Conservation (phyloP, 1,140 invertebrate species). For the Drosophila nebulosa region DNA sequence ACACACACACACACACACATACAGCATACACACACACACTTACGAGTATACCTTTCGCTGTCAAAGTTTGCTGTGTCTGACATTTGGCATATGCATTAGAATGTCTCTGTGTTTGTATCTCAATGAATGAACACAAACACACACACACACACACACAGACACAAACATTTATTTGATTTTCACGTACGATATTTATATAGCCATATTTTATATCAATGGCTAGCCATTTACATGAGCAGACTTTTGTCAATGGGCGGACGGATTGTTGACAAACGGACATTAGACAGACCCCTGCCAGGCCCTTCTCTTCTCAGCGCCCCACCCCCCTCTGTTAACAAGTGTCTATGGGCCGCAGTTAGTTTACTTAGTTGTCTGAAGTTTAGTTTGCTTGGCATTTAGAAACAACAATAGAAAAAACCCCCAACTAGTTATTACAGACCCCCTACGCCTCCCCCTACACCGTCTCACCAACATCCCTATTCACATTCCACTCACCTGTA, state of each 20-base stretch:
- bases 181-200: slow-evolving; percentile 29
- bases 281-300: background rate
- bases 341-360: slow-evolving; percentile 12
- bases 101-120: background rate
- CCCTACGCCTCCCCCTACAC: no score
- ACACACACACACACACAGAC: background rate
- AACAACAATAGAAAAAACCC: slow-evolving; percentile 31
- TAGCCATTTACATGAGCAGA: slow-evolving; percentile 36
- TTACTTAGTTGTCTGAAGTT: slow-evolving; percentile 14
- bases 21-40: background rate
- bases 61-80: slow-evolving; percentile 9
- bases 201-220: slow-evolving; percentile 30
- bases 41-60: slow-evolving; percentile 21
- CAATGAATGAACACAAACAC: background rate
- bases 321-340: slow-evolving; percentile 14
- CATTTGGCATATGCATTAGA: slow-evolving; percentile 36
- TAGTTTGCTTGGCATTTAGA: slow-evolving; percentile 26
- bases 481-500: no score
- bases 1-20: background rate
- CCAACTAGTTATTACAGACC: no score
- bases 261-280: background rate
- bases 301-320: background rate
- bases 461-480: no score
- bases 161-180: slow-evolving; percentile 39
- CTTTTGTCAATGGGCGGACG: slow-evolving; percentile 8